Evolutionary conservation across 2,113 vertebrate species (phyloP).

Genomic region (zebrafish (Danio rerio)): GRCz12tu NC_133195.1:18197001-18197500

Average conservation of each 20-base stretch:
- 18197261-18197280: constrained; percentile 58
- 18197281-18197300: constrained; percentile 68
- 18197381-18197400: no score
- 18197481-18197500: no score
- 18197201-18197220: constrained; percentile 69
- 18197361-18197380: no score
- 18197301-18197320: constrained; percentile 65
- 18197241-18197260: constrained; percentile 70
- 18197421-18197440: no score
- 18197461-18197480: no score
- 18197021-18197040: constrained; percentile 60
- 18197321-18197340: background rate
- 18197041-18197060: constrained; percentile 67
- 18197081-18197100: background rate
- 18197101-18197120: background rate
- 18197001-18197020: constrained; percentile 61
- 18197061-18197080: background rate
- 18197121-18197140: background rate
- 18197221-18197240: constrained; percentile 63
- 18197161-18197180: constrained; percentile 69
- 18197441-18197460: no score
- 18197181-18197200: constrained; percentile 67
- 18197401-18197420: no score
- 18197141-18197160: constrained; percentile 69
- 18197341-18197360: no score